Base-by-base conservation (phyloP, 2,888 invertebrate species). In the Rhopalosiphum nymphaeae region DNA sequence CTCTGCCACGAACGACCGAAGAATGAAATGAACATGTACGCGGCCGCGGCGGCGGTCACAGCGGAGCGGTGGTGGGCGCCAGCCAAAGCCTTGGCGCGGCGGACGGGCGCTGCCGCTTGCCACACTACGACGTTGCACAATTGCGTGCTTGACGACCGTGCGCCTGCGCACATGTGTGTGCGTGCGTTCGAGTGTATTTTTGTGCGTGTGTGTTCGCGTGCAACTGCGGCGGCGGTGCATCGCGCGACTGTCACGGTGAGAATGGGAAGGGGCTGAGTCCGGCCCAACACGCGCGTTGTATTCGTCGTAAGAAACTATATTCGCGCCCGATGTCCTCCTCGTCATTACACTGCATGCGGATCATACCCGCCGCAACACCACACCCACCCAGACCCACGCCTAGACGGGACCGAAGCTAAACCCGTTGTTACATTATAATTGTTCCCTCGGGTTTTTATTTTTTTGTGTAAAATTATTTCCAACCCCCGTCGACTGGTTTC, bases 111-210 rank as follows among this genome's bases (percentile, higher is more conserved):
- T 44, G 46, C 67, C 67, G 78, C 44, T 7, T 29, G 67, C 56
- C 57, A 42, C 53, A 53, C 53, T 67, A 89, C 89, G 61, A 89
- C 84, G 89, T 93, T 93, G 93, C 93, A 93, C 93, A 93, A 93
- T 87, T 57, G 89, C 84, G 93, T 84, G 89, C 53, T 29, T n/a
- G 78, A 53, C 78, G 78, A 26, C 16, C 36, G 53, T 49, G n/a
- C 86, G 26, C 16, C n/a, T 42, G n/a, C n/a, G 46, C 61, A 46
- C 49, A 46, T 4, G 13, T 10, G 29, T 21, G 46, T 29, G 44
- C 16, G 49, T 13, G 25, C 49, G 25, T 11, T n/a, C 26, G 61
- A 4, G 78, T 36, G 78, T 36, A 36, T 78, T 36, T 36, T 7
- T 4, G 91, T n/a, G 57, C 25, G 91, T n/a, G 84, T 53, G 49